These are phyloP conservation scores for Arrhopalites spinosus DNA, from an alignment of 2,888 invertebrate species.

Conservation along the genomic window DNA sequence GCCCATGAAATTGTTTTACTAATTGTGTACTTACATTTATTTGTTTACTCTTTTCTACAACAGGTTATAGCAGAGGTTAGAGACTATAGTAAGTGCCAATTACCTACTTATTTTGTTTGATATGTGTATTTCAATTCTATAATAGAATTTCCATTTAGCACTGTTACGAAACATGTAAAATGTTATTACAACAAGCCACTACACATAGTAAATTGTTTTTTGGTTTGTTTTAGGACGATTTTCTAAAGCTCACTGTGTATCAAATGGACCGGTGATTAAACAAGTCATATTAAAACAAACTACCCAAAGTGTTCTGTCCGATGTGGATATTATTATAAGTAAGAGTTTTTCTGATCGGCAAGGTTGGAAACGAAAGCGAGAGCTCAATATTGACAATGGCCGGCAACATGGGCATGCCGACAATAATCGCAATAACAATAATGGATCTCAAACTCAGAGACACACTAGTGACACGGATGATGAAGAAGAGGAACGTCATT, in stretches of 20 bases:
- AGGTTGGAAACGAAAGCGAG: constrained; percentile 14
- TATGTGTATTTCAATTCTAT: too few species aligned
- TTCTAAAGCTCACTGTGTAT: not conserved
- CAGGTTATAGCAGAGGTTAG: constrained; percentile 50
- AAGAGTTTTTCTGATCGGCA: constrained; percentile 31
- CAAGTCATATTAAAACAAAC: constrained; percentile 51
- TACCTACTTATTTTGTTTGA: too few species aligned
- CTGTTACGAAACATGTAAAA: too few species aligned
- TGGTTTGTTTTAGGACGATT: too few species aligned
- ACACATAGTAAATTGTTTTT: too few species aligned
- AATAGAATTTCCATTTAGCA: too few species aligned
- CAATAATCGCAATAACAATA: not conserved
- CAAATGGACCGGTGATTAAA: constrained; percentile 36
- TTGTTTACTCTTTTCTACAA: too few species aligned
- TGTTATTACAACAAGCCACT: too few species aligned
- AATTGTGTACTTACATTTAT: too few species aligned
- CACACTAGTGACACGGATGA: not conserved
- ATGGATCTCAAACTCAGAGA: not conserved
- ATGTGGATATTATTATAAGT: constrained; percentile 47
- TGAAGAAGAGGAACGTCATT: constrained; percentile 23
- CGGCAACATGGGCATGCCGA: not conserved
- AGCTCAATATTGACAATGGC: not conserved
- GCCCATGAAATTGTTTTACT: too few species aligned
- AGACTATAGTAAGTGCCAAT: too few species aligned
- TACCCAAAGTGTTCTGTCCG: constrained; percentile 47